Percentiles rank a stretch among this genome's conserved stretches.
These are phyloP conservation scores for Corythoichthys intestinalis DNA, from an alignment of 2,113 vertebrate species.

Conservation along the genomic window DNA sequence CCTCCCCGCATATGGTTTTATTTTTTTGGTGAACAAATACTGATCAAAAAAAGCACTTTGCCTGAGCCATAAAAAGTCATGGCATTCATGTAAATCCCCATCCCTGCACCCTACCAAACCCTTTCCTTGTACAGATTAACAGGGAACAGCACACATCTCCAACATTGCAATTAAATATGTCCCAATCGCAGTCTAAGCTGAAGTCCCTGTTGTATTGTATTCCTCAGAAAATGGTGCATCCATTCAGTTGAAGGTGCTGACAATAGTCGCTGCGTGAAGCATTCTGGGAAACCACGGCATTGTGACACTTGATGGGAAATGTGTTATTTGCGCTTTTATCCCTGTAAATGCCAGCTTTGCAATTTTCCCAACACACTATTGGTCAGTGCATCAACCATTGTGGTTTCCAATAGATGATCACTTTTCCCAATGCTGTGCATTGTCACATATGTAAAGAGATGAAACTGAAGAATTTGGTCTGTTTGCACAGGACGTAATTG, in stretches of 20 bases:
- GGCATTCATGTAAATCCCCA: not conserved
- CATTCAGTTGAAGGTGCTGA: conserved; percentile 40
- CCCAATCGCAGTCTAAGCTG: conserved; percentile 39
- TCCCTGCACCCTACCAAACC: not conserved
- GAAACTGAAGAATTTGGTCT: not conserved
- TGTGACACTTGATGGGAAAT: conserved; percentile 50
- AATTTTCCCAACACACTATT: conserved; percentile 33
- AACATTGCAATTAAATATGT: conserved; percentile 52
- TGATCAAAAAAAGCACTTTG: conserved; percentile 31
- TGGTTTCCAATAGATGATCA: conserved; percentile 20
- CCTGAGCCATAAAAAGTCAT: conserved; percentile 44
- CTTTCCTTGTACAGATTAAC: conserved; percentile 20
- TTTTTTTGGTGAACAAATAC: not conserved
- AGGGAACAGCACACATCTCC: conserved; percentile 17
- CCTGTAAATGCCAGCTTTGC: conserved; percentile 30
- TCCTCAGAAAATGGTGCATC: conserved; percentile 36
- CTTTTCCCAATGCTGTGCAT: conserved; percentile 7
- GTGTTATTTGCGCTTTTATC: conserved; percentile 36
- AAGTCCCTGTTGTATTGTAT: conserved; percentile 43
- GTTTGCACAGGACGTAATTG: not conserved
- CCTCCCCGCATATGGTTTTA: too few relatives aligned
- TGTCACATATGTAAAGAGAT: conserved; percentile 4
- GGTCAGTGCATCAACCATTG: conserved; percentile 34
- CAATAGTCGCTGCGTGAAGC: conserved; percentile 30
- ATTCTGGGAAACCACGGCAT: conserved; percentile 34